Evolutionary conservation across 2,888 invertebrate species (phyloP).

Genomic region (Rotaria socialis): DNA sequence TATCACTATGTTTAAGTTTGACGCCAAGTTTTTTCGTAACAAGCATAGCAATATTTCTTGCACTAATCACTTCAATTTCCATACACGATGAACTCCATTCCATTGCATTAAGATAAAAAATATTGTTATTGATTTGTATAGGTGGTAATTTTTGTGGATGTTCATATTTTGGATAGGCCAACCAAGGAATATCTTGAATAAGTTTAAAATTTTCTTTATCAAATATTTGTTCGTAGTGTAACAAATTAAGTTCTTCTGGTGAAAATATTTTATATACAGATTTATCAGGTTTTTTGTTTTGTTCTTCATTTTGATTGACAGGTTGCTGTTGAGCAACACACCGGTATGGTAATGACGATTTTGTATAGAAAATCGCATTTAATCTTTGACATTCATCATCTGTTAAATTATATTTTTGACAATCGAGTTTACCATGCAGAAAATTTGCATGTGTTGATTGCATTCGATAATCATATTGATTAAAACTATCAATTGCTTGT

Average conservation of each 20-base stretch:
- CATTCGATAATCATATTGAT: conserved; percentile 46
- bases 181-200: conserved; percentile 61
- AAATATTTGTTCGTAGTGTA: conserved; percentile 62
- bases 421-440: conserved; percentile 61
- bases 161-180: conserved; percentile 64
- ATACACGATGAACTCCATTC: conserved; percentile 69
- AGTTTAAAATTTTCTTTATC: conserved; percentile 52
- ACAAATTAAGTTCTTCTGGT: conserved; percentile 59
- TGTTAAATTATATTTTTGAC: conserved; percentile 22
- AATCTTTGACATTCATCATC: conserved; percentile 49
- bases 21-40: conserved; percentile 50
- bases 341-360: conserved; percentile 61
- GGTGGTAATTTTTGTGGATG: not conserved
- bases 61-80: conserved; percentile 68
- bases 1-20: not conserved
- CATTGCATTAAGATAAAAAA: conserved; percentile 66
- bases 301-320: conserved; percentile 50
- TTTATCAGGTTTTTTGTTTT: conserved; percentile 47
- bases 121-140: conserved; percentile 25
- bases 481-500: conserved; percentile 56
- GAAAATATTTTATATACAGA: conserved; percentile 66
- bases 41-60: conserved; percentile 66
- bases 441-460: conserved; percentile 65
- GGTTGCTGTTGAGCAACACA: conserved; percentile 60
- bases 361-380: conserved; percentile 61